phyloP scores from a whole-genome alignment of 2,113 vertebrate genomes.

The Hippoglossus stenolepis region DNA sequence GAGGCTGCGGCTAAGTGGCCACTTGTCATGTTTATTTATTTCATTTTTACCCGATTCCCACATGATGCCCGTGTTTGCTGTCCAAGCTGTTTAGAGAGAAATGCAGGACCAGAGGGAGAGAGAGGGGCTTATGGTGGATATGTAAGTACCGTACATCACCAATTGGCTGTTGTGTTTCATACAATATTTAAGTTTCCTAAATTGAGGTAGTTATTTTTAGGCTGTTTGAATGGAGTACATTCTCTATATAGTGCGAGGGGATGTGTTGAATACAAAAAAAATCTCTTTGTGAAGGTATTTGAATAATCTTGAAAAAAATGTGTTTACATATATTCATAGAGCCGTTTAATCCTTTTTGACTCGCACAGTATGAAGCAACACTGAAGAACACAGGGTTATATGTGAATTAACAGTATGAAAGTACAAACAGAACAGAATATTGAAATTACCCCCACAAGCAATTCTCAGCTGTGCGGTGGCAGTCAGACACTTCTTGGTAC shows the following conservation, averaged over 20 bases:
- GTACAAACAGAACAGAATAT: conserved; percentile 79
- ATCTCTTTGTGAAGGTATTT: conserved; percentile 55
- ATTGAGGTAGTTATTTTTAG: conserved; percentile 3
- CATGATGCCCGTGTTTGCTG: conserved; percentile 65
- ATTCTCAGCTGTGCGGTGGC: conserved; percentile 48
- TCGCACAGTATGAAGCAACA: conserved; percentile 53
- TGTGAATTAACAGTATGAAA: conserved; percentile 73
- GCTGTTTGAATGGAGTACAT: neutral
- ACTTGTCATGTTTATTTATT: conserved; percentile 85
- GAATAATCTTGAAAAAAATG: conserved; percentile 72
- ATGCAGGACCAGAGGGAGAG: conserved; percentile 42
- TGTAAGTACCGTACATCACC: conserved; percentile 27
- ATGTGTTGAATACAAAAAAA: conserved; percentile 36
- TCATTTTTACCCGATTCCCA: conserved; percentile 71
- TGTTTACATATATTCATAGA: conserved; percentile 74
- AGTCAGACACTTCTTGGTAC: conserved; percentile 75
- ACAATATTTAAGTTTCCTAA: conserved; percentile 12
- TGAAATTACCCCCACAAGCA: conserved; percentile 72
- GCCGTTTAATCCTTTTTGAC: conserved; percentile 77
- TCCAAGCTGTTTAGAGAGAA: conserved; percentile 71
- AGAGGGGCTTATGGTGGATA: conserved; percentile 41
- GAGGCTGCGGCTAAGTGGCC: conserved; percentile 82
- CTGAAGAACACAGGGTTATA: conserved; percentile 59
- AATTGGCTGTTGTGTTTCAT: conserved; percentile 53
- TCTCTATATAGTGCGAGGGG: conserved; percentile 11